phyloP scores from a whole-genome alignment of 2,113 vertebrate genomes.

The Orycteropus afer region DNA sequence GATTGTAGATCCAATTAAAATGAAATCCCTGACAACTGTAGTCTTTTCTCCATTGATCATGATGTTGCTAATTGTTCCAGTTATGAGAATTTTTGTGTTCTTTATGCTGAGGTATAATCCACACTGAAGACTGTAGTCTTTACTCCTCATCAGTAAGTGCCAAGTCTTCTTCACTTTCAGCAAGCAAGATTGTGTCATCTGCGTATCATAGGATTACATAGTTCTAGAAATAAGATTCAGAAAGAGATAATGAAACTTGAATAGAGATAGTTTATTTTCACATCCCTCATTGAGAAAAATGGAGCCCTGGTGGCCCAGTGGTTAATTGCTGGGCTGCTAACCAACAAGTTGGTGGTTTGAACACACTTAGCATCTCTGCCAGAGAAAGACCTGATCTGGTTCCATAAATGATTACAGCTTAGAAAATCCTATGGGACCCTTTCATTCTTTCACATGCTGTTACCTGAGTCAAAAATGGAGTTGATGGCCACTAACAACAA shows the following conservation, averaged over 20 bases:
- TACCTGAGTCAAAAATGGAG: neutral
- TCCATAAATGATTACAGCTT: neutral
- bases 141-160: no score
- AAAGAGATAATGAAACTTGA: neutral
- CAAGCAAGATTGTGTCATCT: no score
- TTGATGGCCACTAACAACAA: neutral
- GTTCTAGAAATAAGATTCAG: neutral
- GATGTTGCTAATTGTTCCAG: no score
- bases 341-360: neutral
- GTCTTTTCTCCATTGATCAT: no score
- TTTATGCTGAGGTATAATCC: no score
- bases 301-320: neutral
- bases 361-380: neutral
- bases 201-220: no score
- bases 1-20: no score
- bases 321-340: neutral
- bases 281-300: neutral
- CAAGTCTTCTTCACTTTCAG: no score
- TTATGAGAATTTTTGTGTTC: no score
- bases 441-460: neutral
- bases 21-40: no score
- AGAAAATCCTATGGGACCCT: neutral
- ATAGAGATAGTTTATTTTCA: neutral
- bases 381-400: neutral
- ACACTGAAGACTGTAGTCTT: no score